Evolutionary conservation across 2,113 vertebrate genomes (phyloP).

Genomic region (Chloebia gouldiae): DNA sequence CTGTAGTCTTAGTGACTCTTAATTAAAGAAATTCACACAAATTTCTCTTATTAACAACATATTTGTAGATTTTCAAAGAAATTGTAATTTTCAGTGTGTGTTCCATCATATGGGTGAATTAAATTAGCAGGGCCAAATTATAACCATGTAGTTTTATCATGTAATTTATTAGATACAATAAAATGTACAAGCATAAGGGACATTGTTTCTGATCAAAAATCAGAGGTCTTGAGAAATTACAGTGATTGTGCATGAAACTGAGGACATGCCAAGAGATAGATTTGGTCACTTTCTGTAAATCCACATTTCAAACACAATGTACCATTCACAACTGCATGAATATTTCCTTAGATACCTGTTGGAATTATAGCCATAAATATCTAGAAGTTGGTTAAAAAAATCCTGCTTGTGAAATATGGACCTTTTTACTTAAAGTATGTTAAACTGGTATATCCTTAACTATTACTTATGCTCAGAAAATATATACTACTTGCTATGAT

Average conservation of each 20-base stretch:
- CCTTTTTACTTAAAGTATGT: neutral
- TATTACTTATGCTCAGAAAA: neutral
- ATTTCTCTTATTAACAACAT: neutral
- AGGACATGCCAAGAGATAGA: slow-evolving; percentile 1
- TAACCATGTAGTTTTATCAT: neutral
- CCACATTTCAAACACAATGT: slow-evolving; percentile 24
- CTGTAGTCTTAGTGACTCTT: neutral
- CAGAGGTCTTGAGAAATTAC: slow-evolving; percentile 53
- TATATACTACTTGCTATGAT: neutral
- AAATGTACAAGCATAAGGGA: slow-evolving; percentile 8
- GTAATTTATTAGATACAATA: slow-evolving; percentile 33
- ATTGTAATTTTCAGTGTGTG: neutral
- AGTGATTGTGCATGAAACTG: neutral
- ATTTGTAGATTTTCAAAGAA: neutral
- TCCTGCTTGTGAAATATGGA: neutral
- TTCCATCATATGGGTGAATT: neutral
- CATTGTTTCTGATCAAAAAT: slow-evolving; percentile 20
- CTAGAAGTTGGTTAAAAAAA: neutral
- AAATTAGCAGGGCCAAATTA: neutral
- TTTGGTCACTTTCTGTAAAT: slow-evolving; percentile 52
- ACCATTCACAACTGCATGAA: neutral
- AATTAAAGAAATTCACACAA: neutral
- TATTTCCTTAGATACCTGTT: slow-evolving; percentile 28
- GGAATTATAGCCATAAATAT: slow-evolving; percentile 2
- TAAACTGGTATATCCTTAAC: neutral